Percentiles rank a stretch among this genome's conserved stretches.
These are phyloP conservation scores for Hephaestus fuliginosus DNA, from an alignment of 2,797 vertebrate genomes.

Conservation along the genomic window DNA sequence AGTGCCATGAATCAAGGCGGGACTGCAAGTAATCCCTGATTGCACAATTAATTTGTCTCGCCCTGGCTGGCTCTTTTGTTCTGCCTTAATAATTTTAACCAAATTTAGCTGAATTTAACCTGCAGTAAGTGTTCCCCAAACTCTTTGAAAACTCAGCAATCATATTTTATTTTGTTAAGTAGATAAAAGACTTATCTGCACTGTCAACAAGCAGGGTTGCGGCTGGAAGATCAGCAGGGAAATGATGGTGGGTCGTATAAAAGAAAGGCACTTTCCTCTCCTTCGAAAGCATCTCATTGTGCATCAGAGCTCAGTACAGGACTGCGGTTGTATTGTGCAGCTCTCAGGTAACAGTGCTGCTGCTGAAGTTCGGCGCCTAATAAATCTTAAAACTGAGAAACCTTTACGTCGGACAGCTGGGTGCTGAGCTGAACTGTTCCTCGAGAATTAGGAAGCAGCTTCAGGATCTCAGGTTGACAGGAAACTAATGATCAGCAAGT, in stretches of 20 bases:
- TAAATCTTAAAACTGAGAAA: neutral
- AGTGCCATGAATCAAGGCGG: neutral
- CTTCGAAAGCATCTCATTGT: neutral
- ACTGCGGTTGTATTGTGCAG: neutral
- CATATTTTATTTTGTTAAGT: too few species aligned
- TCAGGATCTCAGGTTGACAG: neutral
- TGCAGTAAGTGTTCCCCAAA: too few species aligned
- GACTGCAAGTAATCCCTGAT: neutral
- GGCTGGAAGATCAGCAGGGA: neutral
- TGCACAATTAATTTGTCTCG: neutral
- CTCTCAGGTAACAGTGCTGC: neutral
- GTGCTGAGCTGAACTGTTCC: conserved; percentile 13
- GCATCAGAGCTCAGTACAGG: neutral
- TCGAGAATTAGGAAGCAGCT: neutral
- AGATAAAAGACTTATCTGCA: too few species aligned
- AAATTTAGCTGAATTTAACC: neutral
- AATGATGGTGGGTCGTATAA: neutral
- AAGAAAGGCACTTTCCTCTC: neutral
- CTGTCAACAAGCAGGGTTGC: neutral
- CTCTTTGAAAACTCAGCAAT: too few species aligned
- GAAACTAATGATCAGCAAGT: conserved; percentile 17
- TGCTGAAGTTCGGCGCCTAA: conserved; percentile 10
- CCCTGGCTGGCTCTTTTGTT: too few species aligned
- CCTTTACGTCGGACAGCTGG: neutral
- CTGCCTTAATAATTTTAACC: neutral